Conservation (phyloP, 2,113 vertebrate species). For the Zosterops hypoxanthus region DNA sequence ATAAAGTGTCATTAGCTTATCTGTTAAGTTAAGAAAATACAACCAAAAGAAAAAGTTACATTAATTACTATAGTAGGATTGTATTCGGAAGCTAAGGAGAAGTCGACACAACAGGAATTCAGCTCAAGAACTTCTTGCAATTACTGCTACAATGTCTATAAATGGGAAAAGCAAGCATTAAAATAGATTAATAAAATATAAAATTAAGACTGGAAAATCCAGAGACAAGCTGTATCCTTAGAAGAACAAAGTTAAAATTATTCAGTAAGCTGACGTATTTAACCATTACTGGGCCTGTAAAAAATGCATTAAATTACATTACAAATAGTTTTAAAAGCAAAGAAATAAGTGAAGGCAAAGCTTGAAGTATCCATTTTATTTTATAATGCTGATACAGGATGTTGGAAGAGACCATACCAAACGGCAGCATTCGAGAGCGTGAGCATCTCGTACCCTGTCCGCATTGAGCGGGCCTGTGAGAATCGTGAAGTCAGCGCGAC, state of each 20-base stretch:
- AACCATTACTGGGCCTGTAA: conserved; percentile 99
- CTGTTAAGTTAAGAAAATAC: conserved; percentile 67
- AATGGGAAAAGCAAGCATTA: conserved; percentile 99
- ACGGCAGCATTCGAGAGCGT: conserved; percentile 99
- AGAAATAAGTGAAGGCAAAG: conserved; percentile 96
- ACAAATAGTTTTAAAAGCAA: conserved; percentile 86
- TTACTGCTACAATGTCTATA: conserved; percentile 93
- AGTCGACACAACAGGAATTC: conserved; percentile 92
- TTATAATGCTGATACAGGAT: conserved; percentile 99
- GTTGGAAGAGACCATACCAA: conserved; percentile 99
- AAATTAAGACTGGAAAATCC: conserved; percentile 97
- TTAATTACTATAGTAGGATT: conserved; percentile 66
- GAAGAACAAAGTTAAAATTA: conserved; percentile 99
- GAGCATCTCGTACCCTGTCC: conserved; percentile 99
- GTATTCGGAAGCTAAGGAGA: conserved; percentile 73
- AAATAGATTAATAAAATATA: conserved; percentile 96
- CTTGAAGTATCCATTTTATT: conserved; percentile 96
- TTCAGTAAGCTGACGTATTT: conserved; percentile 91
- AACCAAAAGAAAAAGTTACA: conserved; percentile 73
- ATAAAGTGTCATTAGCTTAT: conserved; percentile 62
- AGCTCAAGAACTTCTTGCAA: conserved; percentile 98
- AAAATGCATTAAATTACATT: conserved; percentile 98
- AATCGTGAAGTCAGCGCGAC: conserved; percentile 99
- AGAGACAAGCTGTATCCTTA: conserved; percentile 99
- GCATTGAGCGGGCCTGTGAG: conserved; percentile 99